These are phyloP conservation scores for Tinamus major DNA, from an alignment of 2,797 vertebrate species.

Conservation along the genomic window DNA sequence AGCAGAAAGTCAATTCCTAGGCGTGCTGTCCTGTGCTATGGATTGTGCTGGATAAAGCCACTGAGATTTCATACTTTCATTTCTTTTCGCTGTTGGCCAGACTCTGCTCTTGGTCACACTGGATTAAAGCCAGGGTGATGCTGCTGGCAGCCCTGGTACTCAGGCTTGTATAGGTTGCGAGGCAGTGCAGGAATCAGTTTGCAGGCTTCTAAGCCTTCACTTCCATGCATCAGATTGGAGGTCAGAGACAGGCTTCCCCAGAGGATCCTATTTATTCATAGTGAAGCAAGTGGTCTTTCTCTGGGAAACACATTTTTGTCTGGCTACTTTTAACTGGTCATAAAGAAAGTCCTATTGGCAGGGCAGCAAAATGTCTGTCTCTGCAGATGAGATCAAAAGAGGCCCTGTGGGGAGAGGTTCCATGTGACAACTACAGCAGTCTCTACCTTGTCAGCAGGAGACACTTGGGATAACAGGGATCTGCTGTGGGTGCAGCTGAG, in stretches of 20 bases:
- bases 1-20: fast-evolving
- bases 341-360: background rate
- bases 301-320: background rate
- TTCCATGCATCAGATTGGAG: background rate
- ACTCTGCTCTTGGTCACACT: background rate
- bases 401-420: background rate
- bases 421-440: background rate
- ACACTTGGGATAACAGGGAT: fast-evolving
- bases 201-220: background rate
- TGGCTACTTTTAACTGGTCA: background rate
- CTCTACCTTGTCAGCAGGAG: background rate
- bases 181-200: background rate
- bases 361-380: background rate
- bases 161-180: background rate
- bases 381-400: background rate
- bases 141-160: background rate
- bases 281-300: background rate
- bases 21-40: background rate
- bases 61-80: background rate
- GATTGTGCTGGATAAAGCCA: background rate
- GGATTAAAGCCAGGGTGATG: background rate
- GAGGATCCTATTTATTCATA: background rate
- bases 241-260: background rate
- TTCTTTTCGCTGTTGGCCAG: background rate
- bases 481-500: background rate